Evolutionary conservation across 1,140 invertebrate species (phyloP).

Genomic region (Protaetia brevitarsis): DNA sequence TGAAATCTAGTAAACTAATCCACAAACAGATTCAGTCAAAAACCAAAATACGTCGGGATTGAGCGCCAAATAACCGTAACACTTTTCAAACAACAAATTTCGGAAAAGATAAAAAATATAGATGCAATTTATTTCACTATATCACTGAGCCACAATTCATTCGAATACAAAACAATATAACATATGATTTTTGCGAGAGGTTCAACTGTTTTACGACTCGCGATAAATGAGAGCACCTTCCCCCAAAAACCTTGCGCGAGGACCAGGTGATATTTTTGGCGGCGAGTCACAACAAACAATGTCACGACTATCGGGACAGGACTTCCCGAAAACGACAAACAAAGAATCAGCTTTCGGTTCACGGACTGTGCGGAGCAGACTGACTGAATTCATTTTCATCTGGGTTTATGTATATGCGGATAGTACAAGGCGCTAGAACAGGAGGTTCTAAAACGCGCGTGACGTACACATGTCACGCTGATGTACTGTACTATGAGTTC

Average conservation of each 20-base stretch:
- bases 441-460: background rate
- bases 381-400: constrained; percentile 12
- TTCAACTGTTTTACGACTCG: background rate
- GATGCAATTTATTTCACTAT: no score
- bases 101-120: no score
- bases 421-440: background rate
- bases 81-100: no score
- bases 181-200: background rate
- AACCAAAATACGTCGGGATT: no score
- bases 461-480: background rate
- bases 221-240: background rate
- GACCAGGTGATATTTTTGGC: constrained; percentile 7
- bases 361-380: background rate
- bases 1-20: no score
- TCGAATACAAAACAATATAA: constrained; percentile 3
- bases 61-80: no score
- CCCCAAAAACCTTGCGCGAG: background rate
- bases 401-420: constrained; percentile 7
- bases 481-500: background rate
- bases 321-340: constrained; percentile 4
- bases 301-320: constrained; percentile 1
- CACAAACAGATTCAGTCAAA: no score
- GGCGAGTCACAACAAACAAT: constrained; percentile 9
- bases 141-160: no score
- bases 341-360: background rate